phyloP scores from a whole-genome alignment of 2,113 vertebrate species.

The Narcine bancroftii region DNA sequence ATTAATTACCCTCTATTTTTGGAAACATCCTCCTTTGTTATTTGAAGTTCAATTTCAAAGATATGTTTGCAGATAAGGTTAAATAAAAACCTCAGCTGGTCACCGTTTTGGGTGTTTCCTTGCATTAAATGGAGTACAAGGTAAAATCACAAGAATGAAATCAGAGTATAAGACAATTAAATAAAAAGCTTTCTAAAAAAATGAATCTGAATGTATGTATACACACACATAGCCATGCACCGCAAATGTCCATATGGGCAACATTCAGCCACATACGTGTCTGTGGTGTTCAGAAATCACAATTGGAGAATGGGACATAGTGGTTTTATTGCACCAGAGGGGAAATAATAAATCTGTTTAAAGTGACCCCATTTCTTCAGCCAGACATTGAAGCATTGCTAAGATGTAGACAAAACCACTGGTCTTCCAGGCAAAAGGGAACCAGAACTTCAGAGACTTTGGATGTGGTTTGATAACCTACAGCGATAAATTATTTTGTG shows the following conservation, averaged over 20 bases:
- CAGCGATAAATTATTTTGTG: neutral
- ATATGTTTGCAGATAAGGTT: neutral
- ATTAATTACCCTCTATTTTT: neutral
- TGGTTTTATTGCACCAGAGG: neutral
- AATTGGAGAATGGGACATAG: too few species aligned
- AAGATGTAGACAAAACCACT: neutral
- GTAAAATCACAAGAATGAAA: neutral
- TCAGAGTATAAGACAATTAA: too few species aligned
- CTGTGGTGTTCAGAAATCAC: too few species aligned
- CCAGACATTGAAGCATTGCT: neutral
- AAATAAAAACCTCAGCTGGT: neutral
- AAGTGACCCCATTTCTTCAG: neutral
- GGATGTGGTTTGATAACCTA: neutral
- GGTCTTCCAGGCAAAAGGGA: neutral
- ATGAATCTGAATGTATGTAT: too few species aligned
- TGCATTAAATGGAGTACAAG: neutral
- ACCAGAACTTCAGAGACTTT: neutral
- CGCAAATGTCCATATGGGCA: too few species aligned
- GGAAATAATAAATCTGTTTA: constrained; percentile 18
- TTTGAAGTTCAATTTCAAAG: too few species aligned
- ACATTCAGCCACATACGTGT: too few species aligned
- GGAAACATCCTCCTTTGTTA: neutral
- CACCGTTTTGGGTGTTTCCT: neutral
- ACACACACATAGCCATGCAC: too few species aligned
- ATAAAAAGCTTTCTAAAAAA: too few species aligned